Evolutionary conservation across 2,888 invertebrate species (phyloP), one percentile per base, ranked within the genome.

Genomic region (Platycnemis pennipes): DNA sequence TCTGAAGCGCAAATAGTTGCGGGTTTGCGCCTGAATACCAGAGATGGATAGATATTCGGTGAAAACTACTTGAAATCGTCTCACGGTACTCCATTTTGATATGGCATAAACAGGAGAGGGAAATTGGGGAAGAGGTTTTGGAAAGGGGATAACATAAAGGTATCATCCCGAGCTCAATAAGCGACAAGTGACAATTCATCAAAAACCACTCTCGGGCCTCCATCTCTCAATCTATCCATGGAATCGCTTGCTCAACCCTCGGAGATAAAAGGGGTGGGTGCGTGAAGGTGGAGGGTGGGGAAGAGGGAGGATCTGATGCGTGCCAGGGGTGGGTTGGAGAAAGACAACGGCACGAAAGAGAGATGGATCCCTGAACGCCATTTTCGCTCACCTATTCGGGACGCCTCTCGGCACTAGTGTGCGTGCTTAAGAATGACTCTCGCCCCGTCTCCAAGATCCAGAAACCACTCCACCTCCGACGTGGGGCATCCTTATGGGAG

Each of bases 151-250:
- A 8, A 46, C 31, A 89, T 53, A 53, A 63, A 26, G 63, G 63
- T 44, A 56, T 42, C 56, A 44, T 91, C 44, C 37, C 53, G 44
- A 22, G 22, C 42, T 63, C 63, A 63, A 42, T 56, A 44, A 91
- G 63, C 26, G 91, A 56, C 91, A 91, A 44, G 63, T 44, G 91
- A 44, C 91, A 63, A 91, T 91, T 91, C 91, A 91, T 91, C 91
- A 56, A 56, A 91, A 91, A 91, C 53, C 56, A 56, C 91, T 91
- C 56, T 44, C 44, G 31, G 22, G 44, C 63, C 44, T 77, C 77
- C 37, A 77, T 77, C 77, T 37, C 37, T 2, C n/a, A n/a, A 63
- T n/a, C 22, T n/a, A 11, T 37, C 63, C 19, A 1, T 53, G 53
- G n/a, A n/a, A n/a, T n/a, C 49, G n/a, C n/a, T 77, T 37, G 13